phyloP scores from a whole-genome alignment of 2,888 invertebrate genomes.

The Adelognathus sp. region DNA sequence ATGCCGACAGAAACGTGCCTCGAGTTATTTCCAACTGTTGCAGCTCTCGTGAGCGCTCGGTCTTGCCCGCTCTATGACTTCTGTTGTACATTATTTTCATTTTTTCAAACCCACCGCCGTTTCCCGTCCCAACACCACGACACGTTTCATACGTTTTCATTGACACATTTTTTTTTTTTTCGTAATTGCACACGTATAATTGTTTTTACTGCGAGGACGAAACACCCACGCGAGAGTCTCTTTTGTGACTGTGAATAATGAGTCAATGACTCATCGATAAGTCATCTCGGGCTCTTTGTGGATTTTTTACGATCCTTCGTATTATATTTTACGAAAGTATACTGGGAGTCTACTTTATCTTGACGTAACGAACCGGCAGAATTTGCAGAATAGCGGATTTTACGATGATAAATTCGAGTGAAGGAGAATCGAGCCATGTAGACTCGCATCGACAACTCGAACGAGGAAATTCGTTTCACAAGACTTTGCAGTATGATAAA shows the following conservation, averaged over 20 bases:
- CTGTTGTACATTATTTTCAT: slow-evolving; percentile 25
- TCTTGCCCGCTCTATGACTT: slow-evolving; percentile 46
- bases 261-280: not conserved
- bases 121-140: not conserved
- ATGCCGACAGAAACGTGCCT: slow-evolving; percentile 47
- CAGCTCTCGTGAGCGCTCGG: slow-evolving; percentile 15
- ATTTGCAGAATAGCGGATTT: not conserved
- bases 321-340: not conserved
- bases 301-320: slow-evolving; percentile 12
- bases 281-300: not conserved
- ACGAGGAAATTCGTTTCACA: not conserved
- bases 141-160: not conserved
- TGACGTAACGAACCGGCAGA: not conserved
- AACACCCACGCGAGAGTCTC: slow-evolving; percentile 5
- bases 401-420: not conserved
- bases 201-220: slow-evolving; percentile 13
- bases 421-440: not conserved
- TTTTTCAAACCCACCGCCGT: slow-evolving; percentile 7
- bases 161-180: not conserved
- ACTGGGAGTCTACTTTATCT: not conserved
- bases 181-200: slow-evolving; percentile 41
- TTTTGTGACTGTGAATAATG: slow-evolving; percentile 1
- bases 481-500: not conserved
- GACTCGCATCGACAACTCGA: not conserved
- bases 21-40: slow-evolving; percentile 59